phyloP scores from a whole-genome alignment of 2,888 invertebrate genomes.

The Noctua janthe region DNA sequence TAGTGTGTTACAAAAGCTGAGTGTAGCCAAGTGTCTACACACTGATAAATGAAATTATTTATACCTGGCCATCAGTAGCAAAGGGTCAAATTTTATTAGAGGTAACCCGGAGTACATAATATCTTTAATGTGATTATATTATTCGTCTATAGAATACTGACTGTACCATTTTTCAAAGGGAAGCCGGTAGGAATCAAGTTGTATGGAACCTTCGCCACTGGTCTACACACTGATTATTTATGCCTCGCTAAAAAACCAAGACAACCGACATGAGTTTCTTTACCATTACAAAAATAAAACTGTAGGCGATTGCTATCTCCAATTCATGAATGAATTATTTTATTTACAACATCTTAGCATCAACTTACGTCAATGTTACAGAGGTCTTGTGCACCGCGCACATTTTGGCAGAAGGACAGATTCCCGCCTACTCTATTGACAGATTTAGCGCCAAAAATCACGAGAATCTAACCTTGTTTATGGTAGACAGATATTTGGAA shows the following conservation, averaged over 20 bases:
- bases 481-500: neutral
- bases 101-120: no score
- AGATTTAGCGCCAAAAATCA: slow-evolving; percentile 21
- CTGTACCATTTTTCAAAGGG: no score
- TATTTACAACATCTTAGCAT: neutral
- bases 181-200: no score
- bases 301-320: neutral
- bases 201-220: no score
- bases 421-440: slow-evolving; percentile 14
- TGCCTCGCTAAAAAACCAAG: neutral
- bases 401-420: slow-evolving; percentile 20
- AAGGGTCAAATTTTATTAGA: no score
- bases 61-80: no score
- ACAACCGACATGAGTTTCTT: neutral
- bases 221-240: no score
- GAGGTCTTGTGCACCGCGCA: slow-evolving; percentile 1
- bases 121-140: no score
- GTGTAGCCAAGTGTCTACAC: no score
- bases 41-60: no score
- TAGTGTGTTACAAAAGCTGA: no score
- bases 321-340: slow-evolving; percentile 24
- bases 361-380: neutral
- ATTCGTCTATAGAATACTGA: no score
- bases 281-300: neutral
- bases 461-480: slow-evolving; percentile 1